These are phyloP conservation scores for Triops longicaudatus DNA, from an alignment of 1,140 invertebrate species.

Conservation along the genomic window DNA sequence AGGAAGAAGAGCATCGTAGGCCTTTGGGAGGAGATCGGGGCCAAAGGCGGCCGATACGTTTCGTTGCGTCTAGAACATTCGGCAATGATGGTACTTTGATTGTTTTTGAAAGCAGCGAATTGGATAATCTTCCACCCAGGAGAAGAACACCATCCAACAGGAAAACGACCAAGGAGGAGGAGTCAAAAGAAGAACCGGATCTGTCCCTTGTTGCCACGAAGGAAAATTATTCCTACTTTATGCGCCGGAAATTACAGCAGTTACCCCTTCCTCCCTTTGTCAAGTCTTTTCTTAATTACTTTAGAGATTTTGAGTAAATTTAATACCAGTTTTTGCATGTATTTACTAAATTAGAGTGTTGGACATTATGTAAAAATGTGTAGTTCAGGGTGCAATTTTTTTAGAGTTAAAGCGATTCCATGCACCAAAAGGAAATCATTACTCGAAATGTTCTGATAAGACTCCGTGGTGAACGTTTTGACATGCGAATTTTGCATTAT, in stretches of 20 bases:
- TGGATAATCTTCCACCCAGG: slow-evolving; percentile 10
- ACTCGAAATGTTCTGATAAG: too few species aligned
- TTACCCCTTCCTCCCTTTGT: slow-evolving; percentile 48
- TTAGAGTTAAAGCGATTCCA: too few species aligned
- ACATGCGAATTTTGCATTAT: too few species aligned
- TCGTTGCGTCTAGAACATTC: slow-evolving; percentile 12
- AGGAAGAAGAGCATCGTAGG: not conserved
- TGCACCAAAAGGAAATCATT: too few species aligned
- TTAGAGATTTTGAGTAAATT: slow-evolving; percentile 34
- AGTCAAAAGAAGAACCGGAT: slow-evolving; percentile 32
- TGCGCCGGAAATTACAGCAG: slow-evolving; percentile 45
- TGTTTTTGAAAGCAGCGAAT: slow-evolving; percentile 19
- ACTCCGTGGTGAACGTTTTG: too few species aligned
- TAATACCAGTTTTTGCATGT: not conserved
- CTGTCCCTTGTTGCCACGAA: slow-evolving; percentile 20
- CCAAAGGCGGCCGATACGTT: slow-evolving; percentile 2
- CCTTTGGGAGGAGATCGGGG: not conserved
- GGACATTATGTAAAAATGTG: too few species aligned
- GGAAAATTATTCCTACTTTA: slow-evolving; percentile 36
- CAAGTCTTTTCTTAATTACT: slow-evolving; percentile 49
- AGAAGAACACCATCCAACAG: slow-evolving; percentile 25
- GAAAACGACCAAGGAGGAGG: slow-evolving; percentile 30
- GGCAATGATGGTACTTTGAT: slow-evolving; percentile 17
- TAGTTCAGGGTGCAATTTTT: too few species aligned
- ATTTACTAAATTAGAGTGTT: too few species aligned